Evolutionary conservation across 2,113 vertebrate genomes (phyloP), one percentile per base, ranked within the genome.

Genomic region (Pantherophis guttatus): DNA sequence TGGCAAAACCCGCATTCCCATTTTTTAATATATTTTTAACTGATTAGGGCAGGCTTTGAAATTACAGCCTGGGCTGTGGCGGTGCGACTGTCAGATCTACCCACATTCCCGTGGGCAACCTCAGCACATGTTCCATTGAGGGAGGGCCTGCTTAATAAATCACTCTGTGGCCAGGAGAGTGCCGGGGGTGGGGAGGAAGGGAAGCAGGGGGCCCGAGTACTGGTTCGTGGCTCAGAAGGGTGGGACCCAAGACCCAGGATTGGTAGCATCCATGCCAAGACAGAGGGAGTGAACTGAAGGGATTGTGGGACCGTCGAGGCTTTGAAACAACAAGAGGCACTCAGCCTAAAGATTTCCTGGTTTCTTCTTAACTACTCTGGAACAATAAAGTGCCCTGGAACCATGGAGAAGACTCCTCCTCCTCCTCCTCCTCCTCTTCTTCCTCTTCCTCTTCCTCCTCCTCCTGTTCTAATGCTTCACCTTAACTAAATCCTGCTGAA

Each of bases 11-110:
- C 94, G 94, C 95, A 96, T 95, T 97, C 96, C 96, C 95, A 96
- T 96, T 97, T 97, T 96, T 97, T 97, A 96, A 97, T 97, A 97
- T 97, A 97, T 97, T 97, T 97, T 97, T 97, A 97, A 97, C 97
- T 97, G 0, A 97, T 95, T 33, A 24, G 92, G 96, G 93, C 94
- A 94, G 95, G 95, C 94, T 96, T 96, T 96, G 96, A 97, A 97
- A 97, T 97, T 97, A 97, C 94, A 97, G 96, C 96, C 97, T 97
- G 95, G 92, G 96, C 95, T 96, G 96, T 96, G 96, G 97, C 94
- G 95, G 97, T 96, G 96, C 95, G 95, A 96, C 96, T 96, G 96
- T 97, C 95, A 96, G 97, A 97, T 96, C 97, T 97, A 95, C 96
- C 97, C 97, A 97, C 96, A 97, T 97, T 97, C 96, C 96, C 96